A percentile compares a stretch with the other conserved stretches of the same genome.
Conservation (phyloP, 2,888 invertebrate species). For the Ichneumoninae sp. region DNA sequence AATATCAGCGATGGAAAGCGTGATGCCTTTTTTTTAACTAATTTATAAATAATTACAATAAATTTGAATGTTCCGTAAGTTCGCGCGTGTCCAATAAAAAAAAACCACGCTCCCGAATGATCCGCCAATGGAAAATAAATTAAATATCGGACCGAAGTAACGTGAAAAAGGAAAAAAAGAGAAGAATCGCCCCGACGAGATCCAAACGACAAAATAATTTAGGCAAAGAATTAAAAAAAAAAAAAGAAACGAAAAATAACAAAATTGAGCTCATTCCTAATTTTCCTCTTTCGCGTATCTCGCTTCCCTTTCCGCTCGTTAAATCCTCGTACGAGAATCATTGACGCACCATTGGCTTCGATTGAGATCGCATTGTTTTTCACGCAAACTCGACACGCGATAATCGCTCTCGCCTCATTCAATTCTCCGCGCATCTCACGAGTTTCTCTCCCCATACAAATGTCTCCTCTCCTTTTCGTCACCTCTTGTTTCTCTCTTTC, state of each 20-base stretch:
- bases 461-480: background rate
- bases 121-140: background rate
- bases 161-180: slow-evolving; percentile 12
- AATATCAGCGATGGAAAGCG: background rate
- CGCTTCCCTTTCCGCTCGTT: slow-evolving; percentile 34
- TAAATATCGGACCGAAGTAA: background rate
- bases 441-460: background rate
- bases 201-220: slow-evolving; percentile 39
- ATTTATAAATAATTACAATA: slow-evolving; percentile 1
- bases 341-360: slow-evolving; percentile 32
- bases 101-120: background rate
- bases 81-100: background rate
- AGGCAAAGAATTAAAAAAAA: slow-evolving; percentile 25
- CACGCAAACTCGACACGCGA: background rate
- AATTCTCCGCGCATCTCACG: background rate
- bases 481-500: background rate
- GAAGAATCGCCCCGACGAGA: background rate
- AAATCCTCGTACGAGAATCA: slow-evolving; percentile 12
- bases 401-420: background rate
- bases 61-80: background rate
- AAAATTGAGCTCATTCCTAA: slow-evolving; percentile 20
- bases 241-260: slow-evolving; percentile 16
- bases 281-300: slow-evolving; percentile 38
- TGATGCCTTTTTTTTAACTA: background rate
- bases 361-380: slow-evolving; percentile 39